phyloP scores from a whole-genome alignment of 2,888 invertebrate species.

The Andrena camellia region DNA sequence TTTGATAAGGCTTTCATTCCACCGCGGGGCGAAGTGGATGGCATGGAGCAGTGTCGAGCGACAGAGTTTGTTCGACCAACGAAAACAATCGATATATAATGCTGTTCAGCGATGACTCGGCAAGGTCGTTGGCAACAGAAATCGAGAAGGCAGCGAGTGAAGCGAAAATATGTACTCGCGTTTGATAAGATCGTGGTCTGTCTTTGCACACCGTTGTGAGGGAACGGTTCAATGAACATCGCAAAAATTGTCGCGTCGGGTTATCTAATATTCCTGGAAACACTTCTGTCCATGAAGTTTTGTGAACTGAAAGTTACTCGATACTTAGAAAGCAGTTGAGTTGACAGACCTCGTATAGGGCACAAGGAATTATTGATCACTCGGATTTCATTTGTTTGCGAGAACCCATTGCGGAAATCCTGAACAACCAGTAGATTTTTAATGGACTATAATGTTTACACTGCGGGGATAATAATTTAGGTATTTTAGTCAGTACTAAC shows the following conservation, averaged over 20 bases:
- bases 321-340: too few species aligned
- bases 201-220: slow-evolving; percentile 8
- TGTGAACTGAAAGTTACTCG: too few species aligned
- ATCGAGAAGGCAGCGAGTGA: slow-evolving; percentile 18
- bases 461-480: too few species aligned
- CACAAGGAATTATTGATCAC: too few species aligned
- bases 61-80: not conserved
- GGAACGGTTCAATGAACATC: slow-evolving; percentile 28
- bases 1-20: slow-evolving; percentile 11
- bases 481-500: too few species aligned
- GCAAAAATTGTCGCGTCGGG: not conserved
- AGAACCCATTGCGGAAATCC: too few species aligned
- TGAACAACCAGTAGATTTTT: too few species aligned
- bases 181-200: slow-evolving; percentile 12
- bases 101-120: slow-evolving; percentile 7
- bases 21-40: not conserved
- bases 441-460: too few species aligned
- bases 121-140: slow-evolving; percentile 16
- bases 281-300: not conserved
- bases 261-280: not conserved
- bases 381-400: too few species aligned
- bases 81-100: slow-evolving; percentile 1
- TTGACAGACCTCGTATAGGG: too few species aligned
- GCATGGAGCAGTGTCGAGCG: not conserved
- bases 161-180: slow-evolving; percentile 15